Conservation (phyloP, 2,797 vertebrate genomes). For the Miichthys miiuy region DNA sequence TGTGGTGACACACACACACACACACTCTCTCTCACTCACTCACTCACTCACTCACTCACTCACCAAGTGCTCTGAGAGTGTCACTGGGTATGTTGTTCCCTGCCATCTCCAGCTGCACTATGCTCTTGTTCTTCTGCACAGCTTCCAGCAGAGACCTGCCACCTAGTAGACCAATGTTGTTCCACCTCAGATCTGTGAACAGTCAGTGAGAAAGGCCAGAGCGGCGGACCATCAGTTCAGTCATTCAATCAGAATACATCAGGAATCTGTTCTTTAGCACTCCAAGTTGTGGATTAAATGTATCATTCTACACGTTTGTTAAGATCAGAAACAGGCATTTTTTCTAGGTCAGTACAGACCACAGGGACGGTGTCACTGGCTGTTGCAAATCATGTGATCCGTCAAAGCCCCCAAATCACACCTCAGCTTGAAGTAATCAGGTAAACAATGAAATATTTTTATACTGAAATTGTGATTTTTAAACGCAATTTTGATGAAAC, state of each 20-base stretch:
- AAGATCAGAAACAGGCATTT: background rate
- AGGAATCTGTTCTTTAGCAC: background rate
- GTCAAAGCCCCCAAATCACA: background rate
- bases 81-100: conserved; percentile 95
- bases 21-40: background rate
- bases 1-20: background rate
- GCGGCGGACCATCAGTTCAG: background rate
- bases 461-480: no score
- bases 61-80: conserved; percentile 91
- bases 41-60: background rate
- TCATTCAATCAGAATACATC: background rate
- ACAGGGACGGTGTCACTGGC: background rate
- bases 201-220: background rate
- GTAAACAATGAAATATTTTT: no score
- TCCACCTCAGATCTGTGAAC: conserved; percentile 93
- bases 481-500: no score
- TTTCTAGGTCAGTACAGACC: no score
- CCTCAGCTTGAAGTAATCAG: no score
- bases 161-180: conserved; percentile 94
- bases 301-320: background rate
- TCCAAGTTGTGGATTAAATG: background rate
- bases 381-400: background rate
- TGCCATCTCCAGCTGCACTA: conserved; percentile 90
- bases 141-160: conserved; percentile 90
- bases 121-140: conserved; percentile 89